Percentiles rank a stretch among this genome's conserved stretches.
phyloP scores from a whole-genome alignment of 1,140 invertebrate genomes.

The Rhagoletis pomonella region DNA sequence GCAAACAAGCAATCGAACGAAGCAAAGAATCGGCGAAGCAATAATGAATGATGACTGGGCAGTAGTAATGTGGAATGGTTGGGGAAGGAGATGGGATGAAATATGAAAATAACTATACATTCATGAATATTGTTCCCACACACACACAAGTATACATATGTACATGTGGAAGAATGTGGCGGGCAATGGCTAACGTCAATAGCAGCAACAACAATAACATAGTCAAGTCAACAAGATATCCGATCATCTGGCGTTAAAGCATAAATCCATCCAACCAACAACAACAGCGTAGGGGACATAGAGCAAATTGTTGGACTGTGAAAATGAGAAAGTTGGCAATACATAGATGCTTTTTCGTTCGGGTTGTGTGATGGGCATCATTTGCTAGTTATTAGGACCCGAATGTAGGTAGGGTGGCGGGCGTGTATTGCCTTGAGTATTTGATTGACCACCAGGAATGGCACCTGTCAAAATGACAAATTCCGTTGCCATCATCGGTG shows the following conservation, averaged over 20 bases:
- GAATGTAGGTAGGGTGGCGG: not conserved
- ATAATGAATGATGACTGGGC: not conserved
- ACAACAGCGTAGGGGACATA: not conserved
- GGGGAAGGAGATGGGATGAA: no score
- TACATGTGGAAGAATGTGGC: not conserved
- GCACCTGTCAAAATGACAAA: constrained; percentile 15
- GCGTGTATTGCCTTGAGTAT: not conserved
- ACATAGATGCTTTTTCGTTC: not conserved
- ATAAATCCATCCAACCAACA: not conserved
- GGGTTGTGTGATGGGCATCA: not conserved
- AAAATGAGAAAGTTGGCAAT: not conserved
- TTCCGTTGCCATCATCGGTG: not conserved
- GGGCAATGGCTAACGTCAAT: not conserved
- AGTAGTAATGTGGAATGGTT: not conserved
- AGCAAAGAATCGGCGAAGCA: not conserved
- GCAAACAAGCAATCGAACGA: not conserved
- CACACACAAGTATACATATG: not conserved
- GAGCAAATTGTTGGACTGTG: not conserved
- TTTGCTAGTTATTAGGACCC: no score
- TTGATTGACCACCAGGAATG: not conserved
- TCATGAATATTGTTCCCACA: not conserved
- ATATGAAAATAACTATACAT: not conserved
- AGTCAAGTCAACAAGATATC: not conserved
- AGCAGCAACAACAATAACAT: not conserved
- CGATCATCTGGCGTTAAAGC: not conserved